These are phyloP conservation scores for Lasioglossum malachurum DNA, from an alignment of 2,888 invertebrate genomes.

Conservation along the genomic window DNA sequence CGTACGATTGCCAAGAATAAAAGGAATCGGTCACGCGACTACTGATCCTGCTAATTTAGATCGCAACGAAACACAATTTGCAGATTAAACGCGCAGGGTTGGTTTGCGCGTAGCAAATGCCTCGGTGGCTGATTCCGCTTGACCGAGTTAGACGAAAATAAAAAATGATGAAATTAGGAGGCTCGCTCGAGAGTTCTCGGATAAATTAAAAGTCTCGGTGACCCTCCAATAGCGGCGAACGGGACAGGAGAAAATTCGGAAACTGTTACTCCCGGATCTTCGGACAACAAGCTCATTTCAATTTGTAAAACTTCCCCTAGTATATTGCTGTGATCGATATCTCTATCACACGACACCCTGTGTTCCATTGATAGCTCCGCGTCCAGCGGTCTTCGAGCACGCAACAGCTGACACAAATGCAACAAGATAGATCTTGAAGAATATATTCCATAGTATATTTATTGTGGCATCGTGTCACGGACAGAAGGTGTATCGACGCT, in stretches of 20 bases:
- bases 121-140: background rate
- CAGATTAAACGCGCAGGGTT: conserved; percentile 4
- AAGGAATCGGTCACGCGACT: conserved; percentile 16
- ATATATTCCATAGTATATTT: background rate
- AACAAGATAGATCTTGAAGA: background rate
- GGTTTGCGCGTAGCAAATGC: background rate
- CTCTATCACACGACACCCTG: background rate
- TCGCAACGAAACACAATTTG: conserved; percentile 2
- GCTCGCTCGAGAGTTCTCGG: background rate
- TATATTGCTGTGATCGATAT: background rate
- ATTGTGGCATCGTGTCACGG: background rate
- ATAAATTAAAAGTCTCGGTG: background rate
- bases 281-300: background rate
- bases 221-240: background rate
- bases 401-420: conserved; percentile 16
- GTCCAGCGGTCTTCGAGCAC: background rate
- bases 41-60: conserved; percentile 8
- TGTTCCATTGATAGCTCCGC: background rate
- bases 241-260: background rate
- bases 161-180: background rate
- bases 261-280: background rate
- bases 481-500: background rate
- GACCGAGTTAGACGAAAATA: background rate
- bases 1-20: conserved; percentile 36
- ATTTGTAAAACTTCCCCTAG: background rate